Conservation (phyloP, 2,888 invertebrate species). For the Branchellion lobata region DNA sequence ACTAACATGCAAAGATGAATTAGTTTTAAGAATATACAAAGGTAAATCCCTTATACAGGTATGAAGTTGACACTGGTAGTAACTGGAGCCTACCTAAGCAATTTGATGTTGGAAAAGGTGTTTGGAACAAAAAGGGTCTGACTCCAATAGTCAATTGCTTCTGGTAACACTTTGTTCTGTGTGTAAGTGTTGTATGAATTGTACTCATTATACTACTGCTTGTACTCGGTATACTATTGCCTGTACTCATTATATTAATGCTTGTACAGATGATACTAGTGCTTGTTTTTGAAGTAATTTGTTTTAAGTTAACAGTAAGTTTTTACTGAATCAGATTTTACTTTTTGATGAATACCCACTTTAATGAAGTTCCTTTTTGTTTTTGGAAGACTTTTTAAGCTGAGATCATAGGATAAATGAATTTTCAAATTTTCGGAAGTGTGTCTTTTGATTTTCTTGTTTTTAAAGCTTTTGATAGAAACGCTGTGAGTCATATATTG, state of each 20-base stretch:
- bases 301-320: no score
- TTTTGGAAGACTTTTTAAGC: neutral
- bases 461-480: neutral
- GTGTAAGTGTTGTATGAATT: no score
- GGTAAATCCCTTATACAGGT: no score
- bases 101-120: neutral
- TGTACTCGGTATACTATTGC: no score
- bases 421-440: constrained; percentile 18
- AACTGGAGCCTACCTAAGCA: constrained; percentile 16
- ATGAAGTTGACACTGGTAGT: no score
- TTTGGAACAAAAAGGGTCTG: constrained; percentile 24
- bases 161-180: constrained; percentile 29
- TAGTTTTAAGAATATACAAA: no score
- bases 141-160: constrained; percentile 15
- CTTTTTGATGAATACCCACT: neutral
- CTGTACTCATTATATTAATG: no score
- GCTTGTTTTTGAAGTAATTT: no score
- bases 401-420: constrained; percentile 20
- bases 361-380: constrained; percentile 16
- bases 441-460: constrained; percentile 5
- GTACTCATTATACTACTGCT: no score
- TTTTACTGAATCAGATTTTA: no score
- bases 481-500: constrained; percentile 6
- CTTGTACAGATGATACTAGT: no score
- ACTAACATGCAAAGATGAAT: no score